Conservation (phyloP, 2,888 invertebrate genomes). For the Melinopterus prodromus region DNA sequence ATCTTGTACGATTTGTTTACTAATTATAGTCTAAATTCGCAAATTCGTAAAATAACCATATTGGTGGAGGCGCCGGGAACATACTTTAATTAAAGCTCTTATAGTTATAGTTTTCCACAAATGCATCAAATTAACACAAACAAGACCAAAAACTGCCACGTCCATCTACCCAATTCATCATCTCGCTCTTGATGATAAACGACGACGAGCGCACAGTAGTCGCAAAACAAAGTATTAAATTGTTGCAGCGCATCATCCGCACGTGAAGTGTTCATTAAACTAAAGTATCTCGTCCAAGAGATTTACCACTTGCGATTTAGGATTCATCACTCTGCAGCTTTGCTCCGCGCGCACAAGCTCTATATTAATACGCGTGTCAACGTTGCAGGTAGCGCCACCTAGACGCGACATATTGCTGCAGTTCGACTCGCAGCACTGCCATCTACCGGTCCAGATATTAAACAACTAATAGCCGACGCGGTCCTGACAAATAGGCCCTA, state of each 20-base stretch:
- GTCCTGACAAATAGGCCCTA: neutral
- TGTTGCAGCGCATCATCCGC: neutral
- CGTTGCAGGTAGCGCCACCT: neutral
- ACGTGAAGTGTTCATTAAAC: conserved; percentile 4
- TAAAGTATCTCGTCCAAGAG: neutral
- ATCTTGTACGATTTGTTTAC: too few relatives aligned
- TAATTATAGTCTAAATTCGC: too few relatives aligned
- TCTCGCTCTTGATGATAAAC: neutral
- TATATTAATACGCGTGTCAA: neutral
- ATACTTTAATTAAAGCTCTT: too few relatives aligned
- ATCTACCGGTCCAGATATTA: neutral
- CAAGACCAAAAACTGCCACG: too few relatives aligned
- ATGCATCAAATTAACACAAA: too few relatives aligned
- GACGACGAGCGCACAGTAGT: neutral
- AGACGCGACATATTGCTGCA: neutral
- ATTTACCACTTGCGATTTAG: conserved; percentile 4
- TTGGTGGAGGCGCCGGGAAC: too few relatives aligned
- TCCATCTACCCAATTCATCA: too few relatives aligned
- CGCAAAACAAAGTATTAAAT: neutral
- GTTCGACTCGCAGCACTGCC: neutral
- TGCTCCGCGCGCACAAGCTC: neutral
- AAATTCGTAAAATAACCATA: too few relatives aligned
- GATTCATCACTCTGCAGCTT: neutral
- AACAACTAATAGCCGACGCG: neutral
- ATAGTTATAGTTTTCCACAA: too few relatives aligned